Percentiles rank a stretch among this genome's conserved stretches.
phyloP scores from a whole-genome alignment of 2,113 vertebrate species.

The Egretta garzetta region DNA sequence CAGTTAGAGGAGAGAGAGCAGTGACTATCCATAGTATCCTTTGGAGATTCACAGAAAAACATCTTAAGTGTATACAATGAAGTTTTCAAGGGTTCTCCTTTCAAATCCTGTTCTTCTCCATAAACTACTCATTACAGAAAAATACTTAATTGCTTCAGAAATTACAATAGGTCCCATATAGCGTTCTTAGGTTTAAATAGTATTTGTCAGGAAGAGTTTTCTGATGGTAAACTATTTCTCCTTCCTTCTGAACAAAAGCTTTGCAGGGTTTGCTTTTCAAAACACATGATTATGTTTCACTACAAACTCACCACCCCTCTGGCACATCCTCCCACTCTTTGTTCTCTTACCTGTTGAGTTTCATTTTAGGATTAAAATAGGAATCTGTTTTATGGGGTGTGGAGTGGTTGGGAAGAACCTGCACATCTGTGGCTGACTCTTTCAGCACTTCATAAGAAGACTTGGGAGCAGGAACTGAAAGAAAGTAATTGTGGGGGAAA shows the following conservation, averaged over 20 bases:
- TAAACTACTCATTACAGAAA: not conserved
- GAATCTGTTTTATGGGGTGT: conserved; percentile 94
- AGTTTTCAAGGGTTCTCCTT: not conserved
- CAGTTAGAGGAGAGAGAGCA: not conserved
- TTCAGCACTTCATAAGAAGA: conserved; percentile 85
- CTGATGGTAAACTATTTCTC: not conserved
- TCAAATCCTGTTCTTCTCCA: not conserved
- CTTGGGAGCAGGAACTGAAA: conserved; percentile 71
- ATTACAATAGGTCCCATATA: not conserved
- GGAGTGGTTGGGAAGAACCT: conserved; percentile 91
- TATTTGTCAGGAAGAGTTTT: not conserved
- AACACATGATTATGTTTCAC: not conserved
- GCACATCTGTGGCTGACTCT: conserved; percentile 91
- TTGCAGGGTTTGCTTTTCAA: not conserved
- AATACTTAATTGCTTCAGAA: not conserved
- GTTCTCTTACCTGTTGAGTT: conserved; percentile 89
- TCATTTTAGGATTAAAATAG: conserved; percentile 99
- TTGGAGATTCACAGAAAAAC: not conserved
- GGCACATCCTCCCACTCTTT: not conserved
- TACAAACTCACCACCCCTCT: not conserved
- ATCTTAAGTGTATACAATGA: not conserved
- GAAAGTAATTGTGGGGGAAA: not conserved
- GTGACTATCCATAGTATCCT: not conserved
- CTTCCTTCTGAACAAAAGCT: not conserved
- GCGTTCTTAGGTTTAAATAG: not conserved